Percentiles rank a stretch among this genome's conserved stretches.
These are phyloP conservation scores for Arrhopalites spinosus DNA, from an alignment of 2,888 invertebrate species.

Conservation along the genomic window DNA sequence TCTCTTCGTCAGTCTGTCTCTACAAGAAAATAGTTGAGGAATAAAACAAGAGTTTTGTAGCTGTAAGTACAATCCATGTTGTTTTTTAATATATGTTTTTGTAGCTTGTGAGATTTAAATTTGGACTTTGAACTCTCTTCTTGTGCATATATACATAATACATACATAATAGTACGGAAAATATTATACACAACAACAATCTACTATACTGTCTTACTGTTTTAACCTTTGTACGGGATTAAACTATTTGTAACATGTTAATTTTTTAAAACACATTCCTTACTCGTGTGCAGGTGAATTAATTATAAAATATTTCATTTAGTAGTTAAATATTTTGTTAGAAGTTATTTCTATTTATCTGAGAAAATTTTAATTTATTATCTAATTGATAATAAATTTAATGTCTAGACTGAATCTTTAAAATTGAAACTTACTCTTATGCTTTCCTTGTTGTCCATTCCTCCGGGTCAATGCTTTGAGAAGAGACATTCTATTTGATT, in stretches of 20 bases:
- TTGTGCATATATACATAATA: too few species aligned
- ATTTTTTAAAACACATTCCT: not conserved
- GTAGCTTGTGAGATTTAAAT: not conserved
- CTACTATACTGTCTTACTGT: not conserved
- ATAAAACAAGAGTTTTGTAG: too few species aligned
- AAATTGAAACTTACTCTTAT: conserved; percentile 43
- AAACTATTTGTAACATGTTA: not conserved
- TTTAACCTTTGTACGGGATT: not conserved
- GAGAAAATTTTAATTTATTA: too few species aligned
- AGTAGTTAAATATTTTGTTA: too few species aligned
- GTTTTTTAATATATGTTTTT: too few species aligned
- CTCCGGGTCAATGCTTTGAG: conserved; percentile 43
- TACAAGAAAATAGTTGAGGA: not conserved
- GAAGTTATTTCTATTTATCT: too few species aligned
- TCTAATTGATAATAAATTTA: too few species aligned
- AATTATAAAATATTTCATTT: too few species aligned
- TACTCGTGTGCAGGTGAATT: not conserved
- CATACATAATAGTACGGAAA: too few species aligned
- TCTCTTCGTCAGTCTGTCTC: not conserved
- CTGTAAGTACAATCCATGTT: too few species aligned
- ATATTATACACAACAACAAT: too few species aligned
- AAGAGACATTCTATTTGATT: conserved; percentile 36
- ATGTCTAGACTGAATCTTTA: not conserved
- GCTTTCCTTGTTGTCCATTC: conserved; percentile 39
- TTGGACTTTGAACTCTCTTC: conserved; percentile 14